These are phyloP conservation scores for Ammospiza nelsoni DNA, from an alignment of 2,113 vertebrate species.

Conservation along the genomic window DNA sequence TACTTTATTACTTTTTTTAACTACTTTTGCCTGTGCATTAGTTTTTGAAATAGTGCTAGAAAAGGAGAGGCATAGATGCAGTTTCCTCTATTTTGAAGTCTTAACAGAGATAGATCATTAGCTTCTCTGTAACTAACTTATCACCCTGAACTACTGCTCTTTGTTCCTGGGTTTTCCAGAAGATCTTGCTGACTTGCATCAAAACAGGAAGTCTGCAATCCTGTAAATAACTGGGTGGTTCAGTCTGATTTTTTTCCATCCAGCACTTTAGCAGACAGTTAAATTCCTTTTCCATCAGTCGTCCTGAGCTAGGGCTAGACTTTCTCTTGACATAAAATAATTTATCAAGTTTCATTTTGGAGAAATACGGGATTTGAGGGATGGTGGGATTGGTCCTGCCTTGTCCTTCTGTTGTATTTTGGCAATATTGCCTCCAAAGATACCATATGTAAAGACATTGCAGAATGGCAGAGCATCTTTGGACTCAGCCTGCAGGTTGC, in stretches of 20 bases:
- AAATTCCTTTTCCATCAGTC: background rate
- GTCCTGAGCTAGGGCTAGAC: background rate
- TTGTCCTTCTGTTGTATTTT: constrained; percentile 1
- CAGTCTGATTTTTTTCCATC: background rate
- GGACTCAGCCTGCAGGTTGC: background rate
- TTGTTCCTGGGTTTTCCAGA: constrained; percentile 36
- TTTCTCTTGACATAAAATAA: background rate
- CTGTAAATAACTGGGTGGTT: constrained; percentile 45
- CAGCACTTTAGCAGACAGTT: background rate
- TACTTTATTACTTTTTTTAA: background rate
- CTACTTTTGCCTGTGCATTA: background rate
- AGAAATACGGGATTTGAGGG: background rate
- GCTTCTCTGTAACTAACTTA: constrained; percentile 36
- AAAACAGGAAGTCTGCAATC: constrained; percentile 46
- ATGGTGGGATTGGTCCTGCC: background rate
- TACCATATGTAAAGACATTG: background rate
- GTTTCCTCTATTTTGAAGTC: background rate
- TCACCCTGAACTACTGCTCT: constrained; percentile 2
- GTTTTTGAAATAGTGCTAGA: background rate
- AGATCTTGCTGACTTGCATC: constrained; percentile 46
- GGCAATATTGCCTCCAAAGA: background rate
- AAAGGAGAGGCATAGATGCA: background rate
- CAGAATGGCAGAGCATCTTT: background rate
- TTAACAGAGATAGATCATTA: background rate
- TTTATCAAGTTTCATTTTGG: background rate